These are phyloP conservation scores for Epinephelus cyanopodus DNA, from an alignment of 2,113 vertebrate species.

Conservation along the genomic window DNA sequence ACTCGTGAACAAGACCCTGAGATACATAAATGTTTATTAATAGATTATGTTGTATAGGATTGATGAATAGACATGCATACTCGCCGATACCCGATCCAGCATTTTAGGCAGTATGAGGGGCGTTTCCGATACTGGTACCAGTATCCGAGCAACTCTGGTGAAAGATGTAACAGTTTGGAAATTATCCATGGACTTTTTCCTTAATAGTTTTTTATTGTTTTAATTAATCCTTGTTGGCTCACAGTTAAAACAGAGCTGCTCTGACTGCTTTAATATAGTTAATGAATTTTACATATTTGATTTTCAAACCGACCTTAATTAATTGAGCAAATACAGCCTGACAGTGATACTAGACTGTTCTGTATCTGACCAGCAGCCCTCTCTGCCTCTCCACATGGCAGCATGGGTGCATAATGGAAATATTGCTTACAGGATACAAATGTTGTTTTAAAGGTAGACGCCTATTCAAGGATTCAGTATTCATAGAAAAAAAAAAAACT, in stretches of 20 bases:
- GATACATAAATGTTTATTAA: no score
- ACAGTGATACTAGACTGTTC: background rate
- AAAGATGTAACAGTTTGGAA: background rate
- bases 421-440: background rate
- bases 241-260: background rate
- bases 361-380: background rate
- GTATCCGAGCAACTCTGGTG: background rate
- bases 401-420: no score
- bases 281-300: background rate
- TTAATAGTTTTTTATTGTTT: background rate
- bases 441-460: slow-evolving; percentile 8
- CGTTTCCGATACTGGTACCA: no score
- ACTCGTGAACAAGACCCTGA: no score
- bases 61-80: no score
- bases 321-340: background rate
- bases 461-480: background rate
- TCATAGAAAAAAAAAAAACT: slow-evolving; percentile 31
- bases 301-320: background rate
- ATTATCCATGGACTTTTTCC: background rate
- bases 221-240: background rate
- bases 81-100: no score
- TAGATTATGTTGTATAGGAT: no score
- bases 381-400: background rate
- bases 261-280: background rate
- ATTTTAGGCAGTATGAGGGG: no score